These are phyloP conservation scores for Acanthopagrus latus DNA, from an alignment of 2,797 vertebrate genomes.

Conservation along the genomic window DNA sequence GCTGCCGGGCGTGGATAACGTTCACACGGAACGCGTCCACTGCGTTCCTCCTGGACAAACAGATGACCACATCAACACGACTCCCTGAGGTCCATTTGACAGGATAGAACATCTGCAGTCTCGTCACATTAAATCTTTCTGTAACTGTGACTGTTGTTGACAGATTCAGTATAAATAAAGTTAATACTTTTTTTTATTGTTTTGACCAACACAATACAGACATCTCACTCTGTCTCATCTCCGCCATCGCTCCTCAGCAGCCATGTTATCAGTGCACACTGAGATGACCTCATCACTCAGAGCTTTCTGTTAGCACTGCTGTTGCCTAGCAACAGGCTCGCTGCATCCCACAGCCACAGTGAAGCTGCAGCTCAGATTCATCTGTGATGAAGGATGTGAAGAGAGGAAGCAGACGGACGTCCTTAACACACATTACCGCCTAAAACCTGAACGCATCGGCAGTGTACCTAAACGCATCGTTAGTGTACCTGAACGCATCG, in stretches of 20 bases:
- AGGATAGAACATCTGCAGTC: too few species aligned
- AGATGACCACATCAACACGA: not conserved
- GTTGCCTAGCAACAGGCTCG: constrained; percentile 63
- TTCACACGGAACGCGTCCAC: constrained; percentile 96
- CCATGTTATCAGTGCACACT: not conserved
- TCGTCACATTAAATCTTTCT: too few species aligned
- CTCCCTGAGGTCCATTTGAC: not conserved
- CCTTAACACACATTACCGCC: too few species aligned
- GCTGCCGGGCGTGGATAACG: constrained; percentile 95
- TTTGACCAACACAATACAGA: too few species aligned
- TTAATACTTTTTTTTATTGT: too few species aligned
- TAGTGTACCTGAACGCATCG: too few species aligned
- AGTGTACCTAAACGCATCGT: too few species aligned
- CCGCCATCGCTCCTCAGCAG: not conserved
- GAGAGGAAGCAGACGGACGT: not conserved
- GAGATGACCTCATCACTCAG: constrained; percentile 37
- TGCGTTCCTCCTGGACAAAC: constrained; percentile 88
- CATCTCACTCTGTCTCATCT: not conserved
- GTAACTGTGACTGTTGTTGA: too few species aligned
- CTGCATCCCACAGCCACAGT: not conserved
- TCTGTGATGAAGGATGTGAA: not conserved
- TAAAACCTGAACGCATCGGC: too few species aligned
- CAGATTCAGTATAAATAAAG: too few species aligned
- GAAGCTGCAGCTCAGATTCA: constrained; percentile 1
- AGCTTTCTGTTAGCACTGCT: constrained; percentile 9